Conservation (phyloP, 2,113 vertebrate genomes). For the Rhodinocichla rosea region DNA sequence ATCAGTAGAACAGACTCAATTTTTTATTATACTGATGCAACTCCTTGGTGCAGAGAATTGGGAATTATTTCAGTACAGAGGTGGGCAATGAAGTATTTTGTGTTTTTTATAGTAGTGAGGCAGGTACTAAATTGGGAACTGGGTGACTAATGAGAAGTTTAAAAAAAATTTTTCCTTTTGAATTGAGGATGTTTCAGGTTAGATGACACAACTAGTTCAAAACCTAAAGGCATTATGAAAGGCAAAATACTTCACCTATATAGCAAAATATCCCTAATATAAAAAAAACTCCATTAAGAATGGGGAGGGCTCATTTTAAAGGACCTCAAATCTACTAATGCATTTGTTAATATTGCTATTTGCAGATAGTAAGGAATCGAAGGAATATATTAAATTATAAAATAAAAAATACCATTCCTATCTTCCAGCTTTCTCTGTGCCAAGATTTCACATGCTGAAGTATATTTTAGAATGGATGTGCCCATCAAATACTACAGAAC, state of each 20-base stretch:
- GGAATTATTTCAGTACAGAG: background rate
- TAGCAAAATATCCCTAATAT: background rate
- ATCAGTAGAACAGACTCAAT: background rate
- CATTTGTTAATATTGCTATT: background rate
- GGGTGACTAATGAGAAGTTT: background rate
- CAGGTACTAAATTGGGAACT: background rate
- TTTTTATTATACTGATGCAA: background rate
- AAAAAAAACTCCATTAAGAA: rapidly evolving
- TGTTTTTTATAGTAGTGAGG: background rate
- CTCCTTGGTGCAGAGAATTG: background rate
- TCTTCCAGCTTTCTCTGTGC: background rate
- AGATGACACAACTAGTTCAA: background rate
- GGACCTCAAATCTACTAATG: background rate
- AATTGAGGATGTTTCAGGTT: background rate
- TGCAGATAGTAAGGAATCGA: background rate
- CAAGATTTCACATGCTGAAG: background rate
- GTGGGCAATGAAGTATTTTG: background rate
- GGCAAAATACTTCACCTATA: background rate
- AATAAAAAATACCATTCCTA: background rate
- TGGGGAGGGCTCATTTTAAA: background rate
- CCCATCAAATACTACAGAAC: background rate
- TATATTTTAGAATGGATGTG: background rate
- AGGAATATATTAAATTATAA: background rate
- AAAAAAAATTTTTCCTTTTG: background rate
- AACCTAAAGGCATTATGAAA: background rate